Conservation (phyloP, 2,888 invertebrate species). For the Eubasilissa splendida region DNA sequence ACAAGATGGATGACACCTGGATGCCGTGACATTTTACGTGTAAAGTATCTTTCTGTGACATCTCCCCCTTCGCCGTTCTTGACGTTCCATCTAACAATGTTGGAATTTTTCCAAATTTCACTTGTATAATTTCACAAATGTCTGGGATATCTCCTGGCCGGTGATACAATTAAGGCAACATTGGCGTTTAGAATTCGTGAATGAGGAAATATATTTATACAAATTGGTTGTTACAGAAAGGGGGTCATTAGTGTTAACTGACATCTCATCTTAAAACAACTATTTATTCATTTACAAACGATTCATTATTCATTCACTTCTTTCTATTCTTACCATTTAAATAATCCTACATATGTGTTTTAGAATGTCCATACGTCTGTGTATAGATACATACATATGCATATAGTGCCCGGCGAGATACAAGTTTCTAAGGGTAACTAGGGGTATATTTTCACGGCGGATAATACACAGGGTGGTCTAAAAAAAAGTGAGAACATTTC, state of each 20-base stretch:
- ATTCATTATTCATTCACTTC: not conserved
- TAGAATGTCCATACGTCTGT: too few species aligned
- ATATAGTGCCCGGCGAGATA: too few species aligned
- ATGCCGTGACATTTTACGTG: conserved; percentile 43
- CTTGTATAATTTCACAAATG: conserved; percentile 44
- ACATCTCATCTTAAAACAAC: conserved; percentile 2
- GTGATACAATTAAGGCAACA: conserved; percentile 12
- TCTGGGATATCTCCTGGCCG: conserved; percentile 30
- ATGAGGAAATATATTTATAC: conserved; percentile 8
- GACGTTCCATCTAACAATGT: conserved; percentile 42
- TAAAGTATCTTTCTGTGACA: conserved; percentile 46
- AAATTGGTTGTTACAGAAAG: conserved; percentile 32
- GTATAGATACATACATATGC: too few species aligned
- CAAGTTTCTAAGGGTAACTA: too few species aligned
- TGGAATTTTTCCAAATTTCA: conserved; percentile 45
- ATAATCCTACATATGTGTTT: not conserved
- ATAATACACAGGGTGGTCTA: too few species aligned
- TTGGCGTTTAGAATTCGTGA: conserved; percentile 4
- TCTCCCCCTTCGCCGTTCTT: conserved; percentile 25
- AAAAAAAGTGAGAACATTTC: too few species aligned
- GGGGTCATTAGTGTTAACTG: conserved; percentile 1
- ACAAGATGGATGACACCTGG: not conserved
- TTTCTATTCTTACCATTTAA: not conserved
- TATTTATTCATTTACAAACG: not conserved
- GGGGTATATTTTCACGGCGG: too few species aligned